Percentiles rank a stretch among this genome's conserved stretches.
Evolutionary conservation across 2,888 invertebrate species (phyloP).

Genomic region (Lepidocyrtinus sp.): DNA sequence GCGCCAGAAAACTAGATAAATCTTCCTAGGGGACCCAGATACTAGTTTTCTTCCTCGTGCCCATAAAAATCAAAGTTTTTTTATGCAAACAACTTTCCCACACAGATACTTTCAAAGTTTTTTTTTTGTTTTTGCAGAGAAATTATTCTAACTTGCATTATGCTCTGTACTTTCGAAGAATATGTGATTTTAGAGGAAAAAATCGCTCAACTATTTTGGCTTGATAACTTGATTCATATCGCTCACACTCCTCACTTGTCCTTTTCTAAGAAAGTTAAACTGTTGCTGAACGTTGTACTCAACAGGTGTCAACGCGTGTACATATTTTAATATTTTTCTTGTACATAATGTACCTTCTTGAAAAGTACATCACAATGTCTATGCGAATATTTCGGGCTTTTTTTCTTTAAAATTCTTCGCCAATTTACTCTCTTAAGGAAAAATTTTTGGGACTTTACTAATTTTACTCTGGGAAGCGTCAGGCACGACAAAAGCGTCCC

Average conservation of each 20-base stretch:
- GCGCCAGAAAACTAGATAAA: constrained; percentile 25
- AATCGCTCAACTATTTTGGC: background rate
- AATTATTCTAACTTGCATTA: background rate
- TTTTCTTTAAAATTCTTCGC: background rate
- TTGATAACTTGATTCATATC: constrained; percentile 2
- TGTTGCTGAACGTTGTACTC: background rate
- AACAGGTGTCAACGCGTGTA: constrained; percentile 19
- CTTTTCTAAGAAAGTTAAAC: background rate
- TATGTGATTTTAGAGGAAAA: background rate
- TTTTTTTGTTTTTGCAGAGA: background rate
- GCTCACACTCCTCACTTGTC: background rate
- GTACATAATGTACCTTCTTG: background rate
- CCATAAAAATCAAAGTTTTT: constrained; percentile 18
- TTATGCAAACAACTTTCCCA: constrained; percentile 41
- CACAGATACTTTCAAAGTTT: constrained; percentile 16
- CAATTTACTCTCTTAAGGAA: background rate
- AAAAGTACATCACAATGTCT: background rate
- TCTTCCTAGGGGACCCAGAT: constrained; percentile 11
- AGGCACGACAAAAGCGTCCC: background rate
- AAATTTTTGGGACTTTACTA: background rate
- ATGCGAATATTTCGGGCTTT: background rate
- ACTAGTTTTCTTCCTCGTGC: background rate
- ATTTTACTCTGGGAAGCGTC: background rate
- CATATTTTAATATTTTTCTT: background rate
- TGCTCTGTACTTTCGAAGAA: background rate